A percentile compares a stretch with the other conserved stretches of the same genome.
phyloP scores from a whole-genome alignment of 2,113 vertebrate species.

The Marmota monax region DNA sequence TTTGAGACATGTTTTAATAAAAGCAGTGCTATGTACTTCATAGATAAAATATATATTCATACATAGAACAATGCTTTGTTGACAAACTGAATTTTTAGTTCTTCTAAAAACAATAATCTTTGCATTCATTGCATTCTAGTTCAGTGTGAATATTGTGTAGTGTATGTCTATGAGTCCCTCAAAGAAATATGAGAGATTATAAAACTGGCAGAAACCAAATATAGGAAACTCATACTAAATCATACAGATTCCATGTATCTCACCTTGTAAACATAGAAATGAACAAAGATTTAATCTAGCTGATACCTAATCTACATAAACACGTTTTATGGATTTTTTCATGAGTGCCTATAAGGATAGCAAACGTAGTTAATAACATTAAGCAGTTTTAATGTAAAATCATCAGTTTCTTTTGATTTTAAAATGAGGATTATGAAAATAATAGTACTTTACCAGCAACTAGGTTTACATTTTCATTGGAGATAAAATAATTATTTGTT shows the following conservation, averaged over 20 bases:
- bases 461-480: background rate
- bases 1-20: too few species aligned
- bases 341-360: background rate
- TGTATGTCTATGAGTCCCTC: background rate
- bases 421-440: background rate
- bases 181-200: slow-evolving; percentile 12
- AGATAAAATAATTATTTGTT: slow-evolving; percentile 15
- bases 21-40: too few species aligned
- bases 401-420: slow-evolving; percentile 4
- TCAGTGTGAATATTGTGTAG: slow-evolving; percentile 22
- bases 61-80: too few species aligned
- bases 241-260: background rate
- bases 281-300: slow-evolving; percentile 50
- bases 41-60: too few species aligned
- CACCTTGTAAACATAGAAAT: slow-evolving; percentile 36
- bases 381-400: slow-evolving; percentile 62
- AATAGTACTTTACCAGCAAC: background rate
- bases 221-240: background rate
- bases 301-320: slow-evolving; percentile 39
- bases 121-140: slow-evolving; percentile 1
- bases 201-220: slow-evolving; percentile 19
- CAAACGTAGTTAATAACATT: slow-evolving; percentile 51
- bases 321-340: slow-evolving; percentile 42
- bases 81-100: too few species aligned
- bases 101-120: background rate